Percentiles rank a stretch among this genome's conserved stretches.
Conservation (phyloP, 2,113 vertebrate species). For the Aplodontia rufa region DNA sequence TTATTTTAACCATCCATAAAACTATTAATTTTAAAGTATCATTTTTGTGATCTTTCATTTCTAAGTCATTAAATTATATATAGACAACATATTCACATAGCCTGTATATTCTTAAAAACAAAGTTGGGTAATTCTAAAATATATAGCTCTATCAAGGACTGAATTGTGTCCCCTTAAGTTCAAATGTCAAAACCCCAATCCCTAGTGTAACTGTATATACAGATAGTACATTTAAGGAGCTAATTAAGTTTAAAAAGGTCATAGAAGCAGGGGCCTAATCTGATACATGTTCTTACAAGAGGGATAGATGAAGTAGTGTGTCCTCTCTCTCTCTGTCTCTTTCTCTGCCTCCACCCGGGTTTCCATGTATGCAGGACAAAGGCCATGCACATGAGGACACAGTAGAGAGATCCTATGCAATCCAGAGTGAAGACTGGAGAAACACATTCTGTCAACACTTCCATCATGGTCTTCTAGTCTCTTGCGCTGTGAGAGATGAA, state of each 20-base stretch:
- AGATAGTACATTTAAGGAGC: background rate
- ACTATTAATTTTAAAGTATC: background rate
- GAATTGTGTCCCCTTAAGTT: background rate
- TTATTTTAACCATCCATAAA: background rate
- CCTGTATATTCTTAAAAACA: background rate
- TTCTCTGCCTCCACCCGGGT: no score
- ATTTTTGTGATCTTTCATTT: background rate
- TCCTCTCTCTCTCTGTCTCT: no score
- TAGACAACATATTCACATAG: background rate
- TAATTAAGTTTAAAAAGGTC: background rate
- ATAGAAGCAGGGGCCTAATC: background rate
- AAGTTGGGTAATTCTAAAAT: background rate
- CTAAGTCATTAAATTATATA: background rate
- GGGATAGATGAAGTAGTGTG: background rate
- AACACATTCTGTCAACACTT: background rate
- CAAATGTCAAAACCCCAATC: background rate
- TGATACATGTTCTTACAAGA: background rate
- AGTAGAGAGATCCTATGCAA: background rate
- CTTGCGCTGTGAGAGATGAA: background rate
- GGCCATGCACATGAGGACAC: background rate
- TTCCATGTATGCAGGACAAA: background rate
- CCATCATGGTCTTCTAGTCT: background rate
- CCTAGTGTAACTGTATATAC: background rate
- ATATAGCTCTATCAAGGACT: background rate
- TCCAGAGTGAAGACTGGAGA: no score